Evolutionary conservation across 2,797 vertebrate species (phyloP), one percentile per base, ranked within the genome.

Genomic region (Prunella strophiata): DNA sequence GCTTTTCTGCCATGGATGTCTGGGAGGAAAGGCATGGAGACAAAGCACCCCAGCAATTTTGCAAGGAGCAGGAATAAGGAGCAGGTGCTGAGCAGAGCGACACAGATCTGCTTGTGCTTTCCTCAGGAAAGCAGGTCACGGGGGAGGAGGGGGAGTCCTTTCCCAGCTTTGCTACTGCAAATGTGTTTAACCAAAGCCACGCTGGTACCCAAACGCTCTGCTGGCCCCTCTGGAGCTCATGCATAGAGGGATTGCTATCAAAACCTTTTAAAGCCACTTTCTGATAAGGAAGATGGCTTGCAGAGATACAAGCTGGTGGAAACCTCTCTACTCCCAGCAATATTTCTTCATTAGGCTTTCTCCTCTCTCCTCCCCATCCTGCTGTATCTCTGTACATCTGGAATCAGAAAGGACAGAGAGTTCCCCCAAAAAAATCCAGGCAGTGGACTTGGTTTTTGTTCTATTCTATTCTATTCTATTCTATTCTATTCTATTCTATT

Each of bases 71-170:
- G 81, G 94, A 58, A 61, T 30, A 77, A 92, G 82, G 78, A 92
- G 86, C 80, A 93, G 91, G 92, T 90, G 83, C 91, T 14, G 77
- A 84, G 74, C 2, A 0, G 58, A 88, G 51, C 19, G 2, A 66
- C 85, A 42, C 0, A 1, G 80, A 54, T 87, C 55, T 52, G 84
- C 89, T 82, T 48, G 78, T 32, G 81, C 93, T 88, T 93, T 95
- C 77, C 79, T 89, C 43, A 11, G 81, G 92, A 96, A 96, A 96
- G 87, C 87, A 96, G 96, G 94, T 96, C 95, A 96, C 22, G 47
- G 79, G 73, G 85, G 79, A 91, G 78, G 92, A 82, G 88, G 77
- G 85, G 80, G 43, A 88, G 73, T 79, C 5, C 16, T 61, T 91
- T 94, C 86, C 84, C 78, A 71, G 91, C 58, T 89, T 68, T 36